These are phyloP conservation scores for Poeciliopsis retropinna DNA, from an alignment of 2,113 vertebrate species.

Conservation along the genomic window DNA sequence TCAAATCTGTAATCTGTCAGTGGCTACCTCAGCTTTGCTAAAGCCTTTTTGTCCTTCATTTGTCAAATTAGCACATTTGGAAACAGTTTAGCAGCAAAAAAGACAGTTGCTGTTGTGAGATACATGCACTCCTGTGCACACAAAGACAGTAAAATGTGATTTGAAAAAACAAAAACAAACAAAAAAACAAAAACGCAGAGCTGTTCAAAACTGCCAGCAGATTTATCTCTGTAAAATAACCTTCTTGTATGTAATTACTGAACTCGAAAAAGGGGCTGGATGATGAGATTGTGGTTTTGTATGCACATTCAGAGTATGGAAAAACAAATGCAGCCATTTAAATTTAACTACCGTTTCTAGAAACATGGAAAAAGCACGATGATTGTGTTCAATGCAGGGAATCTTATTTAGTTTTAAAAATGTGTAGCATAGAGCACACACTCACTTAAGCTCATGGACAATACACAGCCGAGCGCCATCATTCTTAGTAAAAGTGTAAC, in stretches of 20 bases:
- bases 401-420: conserved; percentile 39
- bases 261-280: conserved; percentile 54
- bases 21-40: conserved; percentile 49
- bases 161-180: conserved; percentile 56
- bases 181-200: conserved; percentile 40
- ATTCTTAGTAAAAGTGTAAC: conserved; percentile 69
- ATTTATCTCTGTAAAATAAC: conserved; percentile 69
- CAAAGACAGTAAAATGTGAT: conserved; percentile 62
- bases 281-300: conserved; percentile 36
- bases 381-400: conserved; percentile 24
- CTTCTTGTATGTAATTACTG: conserved; percentile 70
- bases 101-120: conserved; percentile 36
- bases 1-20: conserved; percentile 63
- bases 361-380: conserved; percentile 18
- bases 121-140: conserved; percentile 2
- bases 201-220: conserved; percentile 53
- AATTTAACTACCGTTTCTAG: conserved; percentile 37
- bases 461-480: conserved; percentile 58
- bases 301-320: conserved; percentile 8
- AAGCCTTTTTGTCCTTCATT: conserved; percentile 69
- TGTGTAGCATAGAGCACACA: conserved; percentile 10
- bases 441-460: conserved; percentile 34
- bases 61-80: conserved; percentile 70
- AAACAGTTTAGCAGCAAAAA: conserved; percentile 41
- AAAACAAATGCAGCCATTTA: conserved; percentile 33